A percentile compares a stretch with the other conserved stretches of the same genome.
Conservation (phyloP, 2,888 invertebrate genomes). For the Campoletis raptor region DNA sequence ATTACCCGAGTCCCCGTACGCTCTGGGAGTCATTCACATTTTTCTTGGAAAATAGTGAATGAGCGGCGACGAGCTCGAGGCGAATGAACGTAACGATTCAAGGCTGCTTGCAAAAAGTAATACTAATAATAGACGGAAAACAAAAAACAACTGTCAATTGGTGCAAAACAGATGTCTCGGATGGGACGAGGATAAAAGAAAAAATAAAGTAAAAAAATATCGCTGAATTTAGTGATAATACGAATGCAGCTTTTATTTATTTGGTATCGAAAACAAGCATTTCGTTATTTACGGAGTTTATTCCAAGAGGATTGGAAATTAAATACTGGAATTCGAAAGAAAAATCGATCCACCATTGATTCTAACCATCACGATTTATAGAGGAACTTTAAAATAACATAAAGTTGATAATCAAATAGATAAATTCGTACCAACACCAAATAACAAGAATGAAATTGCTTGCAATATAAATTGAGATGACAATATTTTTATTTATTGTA, state of each 20-base stretch:
- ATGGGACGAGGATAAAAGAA: background rate
- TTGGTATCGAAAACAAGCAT: background rate
- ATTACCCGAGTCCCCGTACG: slow-evolving; percentile 53
- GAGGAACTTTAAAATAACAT: background rate
- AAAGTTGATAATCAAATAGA: background rate
- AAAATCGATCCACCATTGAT: background rate
- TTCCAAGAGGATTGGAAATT: background rate
- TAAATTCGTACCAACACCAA: background rate
- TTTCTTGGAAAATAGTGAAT: slow-evolving; percentile 66
- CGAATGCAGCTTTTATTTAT: slow-evolving; percentile 4
- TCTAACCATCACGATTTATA: too few species aligned
- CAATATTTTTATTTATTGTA: background rate
- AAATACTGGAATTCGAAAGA: background rate
- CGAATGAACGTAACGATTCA: slow-evolving; percentile 51
- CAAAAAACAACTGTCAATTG: slow-evolving; percentile 15
- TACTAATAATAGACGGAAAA: slow-evolving; percentile 13
- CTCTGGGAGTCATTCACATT: slow-evolving; percentile 50
- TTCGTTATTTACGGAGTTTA: background rate
- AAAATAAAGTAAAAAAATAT: background rate
- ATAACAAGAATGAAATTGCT: background rate
- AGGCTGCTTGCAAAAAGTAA: slow-evolving; percentile 40
- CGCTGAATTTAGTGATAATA: background rate
- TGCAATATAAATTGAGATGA: background rate
- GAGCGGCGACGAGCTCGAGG: slow-evolving; percentile 45
- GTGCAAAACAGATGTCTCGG: slow-evolving; percentile 1